Evolutionary conservation across 2,888 invertebrate genomes (phyloP).

Genomic region (Omphaloscelis lunosa): DNA sequence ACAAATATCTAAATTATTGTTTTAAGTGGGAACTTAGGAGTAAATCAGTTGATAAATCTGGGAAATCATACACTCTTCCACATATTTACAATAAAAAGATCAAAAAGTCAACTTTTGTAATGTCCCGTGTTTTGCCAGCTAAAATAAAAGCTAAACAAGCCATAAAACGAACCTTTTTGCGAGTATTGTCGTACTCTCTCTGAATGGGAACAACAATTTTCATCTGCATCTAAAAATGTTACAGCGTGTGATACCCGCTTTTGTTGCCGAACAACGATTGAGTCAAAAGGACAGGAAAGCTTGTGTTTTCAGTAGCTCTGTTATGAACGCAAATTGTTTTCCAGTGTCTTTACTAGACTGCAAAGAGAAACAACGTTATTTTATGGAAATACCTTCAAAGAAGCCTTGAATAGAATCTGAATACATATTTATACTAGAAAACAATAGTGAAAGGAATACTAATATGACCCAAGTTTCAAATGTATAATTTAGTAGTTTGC

Average conservation of each 20-base stretch:
- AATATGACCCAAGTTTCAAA: not conserved
- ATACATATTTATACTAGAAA: not conserved
- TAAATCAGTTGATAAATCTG: not conserved
- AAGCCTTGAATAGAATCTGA: not conserved
- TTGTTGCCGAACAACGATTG: constrained; percentile 28
- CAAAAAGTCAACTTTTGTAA: constrained; percentile 13
- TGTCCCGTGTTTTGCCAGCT: constrained; percentile 1
- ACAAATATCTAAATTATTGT: not conserved
- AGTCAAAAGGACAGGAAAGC: not conserved
- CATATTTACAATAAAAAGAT: not conserved
- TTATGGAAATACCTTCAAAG: not conserved
- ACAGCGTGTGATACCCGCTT: constrained; percentile 21
- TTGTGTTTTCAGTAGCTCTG: constrained; percentile 13
- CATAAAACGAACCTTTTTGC: constrained; percentile 47
- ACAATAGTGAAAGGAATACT: not conserved
- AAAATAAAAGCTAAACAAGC: constrained; percentile 39
- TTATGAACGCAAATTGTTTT: constrained; percentile 3
- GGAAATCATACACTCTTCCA: not conserved
- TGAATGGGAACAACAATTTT: constrained; percentile 53
- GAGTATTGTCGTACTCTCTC: constrained; percentile 31
- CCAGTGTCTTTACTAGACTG: not conserved
- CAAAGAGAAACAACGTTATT: not conserved
- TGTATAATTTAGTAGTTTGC: not conserved
- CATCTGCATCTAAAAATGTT: constrained; percentile 55
- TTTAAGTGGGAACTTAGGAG: not conserved